Base-by-base conservation (phyloP, 2,888 invertebrate genomes). In the Eupithecia centaureata region DNA sequence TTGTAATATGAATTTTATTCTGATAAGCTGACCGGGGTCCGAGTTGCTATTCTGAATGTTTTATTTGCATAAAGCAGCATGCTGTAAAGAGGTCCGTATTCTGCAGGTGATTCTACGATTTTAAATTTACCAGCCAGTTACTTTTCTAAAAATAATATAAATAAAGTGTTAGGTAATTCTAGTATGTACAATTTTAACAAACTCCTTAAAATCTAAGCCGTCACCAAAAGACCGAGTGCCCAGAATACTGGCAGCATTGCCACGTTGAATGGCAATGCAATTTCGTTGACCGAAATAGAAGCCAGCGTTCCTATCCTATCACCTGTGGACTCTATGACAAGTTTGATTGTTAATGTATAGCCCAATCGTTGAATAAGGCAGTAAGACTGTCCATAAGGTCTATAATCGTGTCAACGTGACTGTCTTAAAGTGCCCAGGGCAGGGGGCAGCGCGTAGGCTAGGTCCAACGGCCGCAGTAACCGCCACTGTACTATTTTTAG, bases 401-500 rank as follows among this genome's bases (percentile, higher is more conserved):
- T 61, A 68, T 70, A 66, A 70, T 67, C 65, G 69, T 58, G 65
- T 72, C 70, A 70, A 79, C 77, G 77, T 79, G 78, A 80, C 82
- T 80, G 81, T 75, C 54, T 27, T 52, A 74, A 73, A 68, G 61
- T 61, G 5, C 7, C n/a, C 28, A 15, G 61, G 71, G 66, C 59
- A 78, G 81, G 82, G 80, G 82, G 81, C 82, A 80, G 79, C 83
- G 86, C 86, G 88, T 86, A 86, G 87, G 87, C 85, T 83, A 85
- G 84, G 85, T 82, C 85, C 84, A 87, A 86, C 83, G 86, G 83
- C 85, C 86, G 82, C 80, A 79, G 79, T 85, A 86, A 87, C 85
- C 85, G 85, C 85, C 84, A 82, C 82, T 79, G 83, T 79, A 84
- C 89, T 90, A 89, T 90, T 90, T 90, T 85, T 88, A 90, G 88